Conservation (phyloP, 2,888 invertebrate genomes). For the Napeogenes sylphis region DNA sequence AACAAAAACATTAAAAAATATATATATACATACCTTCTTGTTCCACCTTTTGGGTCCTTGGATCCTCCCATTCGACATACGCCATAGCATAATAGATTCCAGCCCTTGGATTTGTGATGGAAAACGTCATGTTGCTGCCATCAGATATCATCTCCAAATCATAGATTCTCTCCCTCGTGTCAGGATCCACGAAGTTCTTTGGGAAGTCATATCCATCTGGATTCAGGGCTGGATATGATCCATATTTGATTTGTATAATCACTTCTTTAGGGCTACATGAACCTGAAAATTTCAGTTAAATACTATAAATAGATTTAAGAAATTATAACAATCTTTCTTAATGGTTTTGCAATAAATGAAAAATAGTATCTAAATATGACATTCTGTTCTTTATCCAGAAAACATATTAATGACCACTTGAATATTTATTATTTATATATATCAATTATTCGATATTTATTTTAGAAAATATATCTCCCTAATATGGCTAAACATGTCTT, state of each 20-base stretch:
- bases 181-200: constrained; percentile 76
- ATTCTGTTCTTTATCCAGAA: no score
- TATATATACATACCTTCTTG: constrained; percentile 81
- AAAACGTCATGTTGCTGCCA: constrained; percentile 77
- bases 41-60: constrained; percentile 82
- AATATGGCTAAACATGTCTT: no score
- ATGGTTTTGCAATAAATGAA: no score
- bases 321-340: no score
- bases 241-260: constrained; percentile 85
- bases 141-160: constrained; percentile 80
- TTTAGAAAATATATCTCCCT: no score
- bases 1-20: background rate
- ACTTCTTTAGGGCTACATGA: constrained; percentile 81
- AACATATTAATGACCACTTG: no score
- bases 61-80: constrained; percentile 87
- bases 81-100: constrained; percentile 90
- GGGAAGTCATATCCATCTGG: constrained; percentile 89
- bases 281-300: constrained; percentile 48
- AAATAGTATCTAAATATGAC: no score
- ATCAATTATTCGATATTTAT: no score
- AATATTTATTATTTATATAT: no score
- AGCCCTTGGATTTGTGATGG: constrained; percentile 81
- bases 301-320: background rate
- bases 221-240: constrained; percentile 88
- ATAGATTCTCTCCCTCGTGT: constrained; percentile 68